Conservation (phyloP, 2,888 invertebrate genomes). For the Apantesis nais region DNA sequence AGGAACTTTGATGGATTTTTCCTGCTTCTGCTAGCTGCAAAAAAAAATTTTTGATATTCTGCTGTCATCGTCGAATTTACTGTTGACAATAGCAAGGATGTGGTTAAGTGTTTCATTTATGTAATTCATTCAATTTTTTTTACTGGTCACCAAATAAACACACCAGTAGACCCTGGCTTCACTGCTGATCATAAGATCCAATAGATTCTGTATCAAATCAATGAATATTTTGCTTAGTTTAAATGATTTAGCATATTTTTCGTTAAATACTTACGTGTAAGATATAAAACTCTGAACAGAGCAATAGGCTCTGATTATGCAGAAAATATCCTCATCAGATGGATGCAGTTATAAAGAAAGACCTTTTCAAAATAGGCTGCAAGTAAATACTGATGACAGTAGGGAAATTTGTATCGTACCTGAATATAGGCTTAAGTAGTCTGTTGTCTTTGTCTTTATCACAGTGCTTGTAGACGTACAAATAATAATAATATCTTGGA, state of each 20-base stretch:
- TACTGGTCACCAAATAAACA: too few relatives aligned
- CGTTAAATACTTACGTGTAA: constrained; percentile 65
- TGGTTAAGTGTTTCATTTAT: not conserved
- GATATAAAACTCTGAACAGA: constrained; percentile 76
- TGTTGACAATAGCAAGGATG: not conserved
- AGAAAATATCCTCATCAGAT: too few relatives aligned
- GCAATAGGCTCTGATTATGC: too few relatives aligned
- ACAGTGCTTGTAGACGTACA: too few relatives aligned
- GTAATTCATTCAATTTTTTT: not conserved
- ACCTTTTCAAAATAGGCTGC: too few relatives aligned
- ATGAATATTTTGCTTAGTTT: not conserved
- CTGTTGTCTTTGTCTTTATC: too few relatives aligned
- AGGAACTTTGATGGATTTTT: constrained; percentile 71
- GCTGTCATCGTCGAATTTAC: not conserved
- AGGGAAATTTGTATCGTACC: too few relatives aligned
- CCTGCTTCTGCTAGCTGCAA: constrained; percentile 71
- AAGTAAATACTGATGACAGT: too few relatives aligned
- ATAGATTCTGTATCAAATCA: not conserved
- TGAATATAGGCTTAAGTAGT: too few relatives aligned
- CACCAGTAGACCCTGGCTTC: too few relatives aligned
- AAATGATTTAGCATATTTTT: not conserved
- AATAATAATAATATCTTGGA: too few relatives aligned
- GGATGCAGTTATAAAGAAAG: too few relatives aligned
- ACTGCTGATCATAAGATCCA: not conserved
- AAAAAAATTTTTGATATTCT: constrained; percentile 8